Percentiles rank a stretch among this genome's conserved stretches.
These are phyloP conservation scores for Saxidomus purpurata DNA, from an alignment of 1,140 invertebrate species.

Conservation along the genomic window DNA sequence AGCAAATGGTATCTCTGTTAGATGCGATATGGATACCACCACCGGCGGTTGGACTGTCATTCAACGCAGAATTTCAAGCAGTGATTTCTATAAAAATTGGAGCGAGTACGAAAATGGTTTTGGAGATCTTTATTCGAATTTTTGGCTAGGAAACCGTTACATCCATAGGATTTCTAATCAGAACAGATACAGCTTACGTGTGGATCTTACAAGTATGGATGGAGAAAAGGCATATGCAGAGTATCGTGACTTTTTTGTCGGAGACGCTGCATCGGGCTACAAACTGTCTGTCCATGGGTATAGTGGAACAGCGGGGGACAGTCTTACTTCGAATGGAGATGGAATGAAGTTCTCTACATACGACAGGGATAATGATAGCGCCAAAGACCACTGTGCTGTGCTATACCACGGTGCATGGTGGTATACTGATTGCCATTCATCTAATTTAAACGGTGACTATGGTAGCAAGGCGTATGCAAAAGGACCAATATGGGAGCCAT, in stretches of 20 bases:
- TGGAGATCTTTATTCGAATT: neutral
- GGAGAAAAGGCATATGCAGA: too few relatives aligned
- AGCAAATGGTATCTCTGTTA: neutral
- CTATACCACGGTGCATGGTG: conserved; percentile 68
- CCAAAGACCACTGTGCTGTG: conserved; percentile 87
- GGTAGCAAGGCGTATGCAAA: too few relatives aligned
- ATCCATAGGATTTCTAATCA: neutral
- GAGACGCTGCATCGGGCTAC: neutral
- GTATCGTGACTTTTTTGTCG: too few relatives aligned
- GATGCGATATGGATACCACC: conserved; percentile 84
- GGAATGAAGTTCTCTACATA: conserved; percentile 24
- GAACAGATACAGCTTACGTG: neutral
- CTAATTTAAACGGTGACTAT: conserved; percentile 91
- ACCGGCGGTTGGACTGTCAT: conserved; percentile 91
- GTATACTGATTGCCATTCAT: conserved; percentile 93
- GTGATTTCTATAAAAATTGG: conserved; percentile 18
- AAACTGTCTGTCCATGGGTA: neutral
- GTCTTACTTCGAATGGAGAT: neutral
- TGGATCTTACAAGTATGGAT: conserved; percentile 11
- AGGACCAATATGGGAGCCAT: too few relatives aligned
- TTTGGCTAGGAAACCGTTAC: conserved; percentile 23
- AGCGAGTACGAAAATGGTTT: conserved; percentile 18
- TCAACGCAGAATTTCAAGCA: neutral
- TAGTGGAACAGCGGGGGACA: conserved; percentile 12
- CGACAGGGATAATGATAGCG: conserved; percentile 38